These are phyloP conservation scores for Callinectes sapidus DNA, from an alignment of 2,888 invertebrate genomes.

Conservation along the genomic window DNA sequence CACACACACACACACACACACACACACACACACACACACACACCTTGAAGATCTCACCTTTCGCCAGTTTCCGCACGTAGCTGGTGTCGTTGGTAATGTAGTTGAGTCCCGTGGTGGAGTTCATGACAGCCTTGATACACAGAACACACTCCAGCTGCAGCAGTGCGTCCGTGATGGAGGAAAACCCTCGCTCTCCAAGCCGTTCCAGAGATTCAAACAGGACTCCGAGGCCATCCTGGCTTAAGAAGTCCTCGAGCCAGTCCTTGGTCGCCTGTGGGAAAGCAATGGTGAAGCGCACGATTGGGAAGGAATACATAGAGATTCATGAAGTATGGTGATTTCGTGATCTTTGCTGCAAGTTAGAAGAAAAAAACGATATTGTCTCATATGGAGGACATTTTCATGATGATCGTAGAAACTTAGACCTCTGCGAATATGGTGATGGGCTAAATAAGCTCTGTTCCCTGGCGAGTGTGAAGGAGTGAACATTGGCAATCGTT, in stretches of 20 bases:
- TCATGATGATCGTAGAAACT: too few species aligned
- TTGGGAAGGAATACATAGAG: not conserved
- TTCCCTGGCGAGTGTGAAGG: too few species aligned
- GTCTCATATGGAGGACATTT: not conserved
- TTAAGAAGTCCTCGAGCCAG: conserved; percentile 77
- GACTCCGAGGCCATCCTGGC: conserved; percentile 76
- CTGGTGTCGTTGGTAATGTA: conserved; percentile 75
- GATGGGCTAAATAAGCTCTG: too few species aligned
- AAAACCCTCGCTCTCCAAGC: conserved; percentile 74
- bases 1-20: not conserved
- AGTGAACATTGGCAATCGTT: too few species aligned
- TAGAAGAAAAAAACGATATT: not conserved
- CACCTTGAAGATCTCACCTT: conserved; percentile 74
- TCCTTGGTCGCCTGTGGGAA: conserved; percentile 69
- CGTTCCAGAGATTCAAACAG: conserved; percentile 76
- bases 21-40: not conserved
- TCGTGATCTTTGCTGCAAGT: not conserved
- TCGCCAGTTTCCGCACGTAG: conserved; percentile 76
- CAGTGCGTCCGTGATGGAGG: conserved; percentile 76
- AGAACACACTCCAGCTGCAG: conserved; percentile 77
- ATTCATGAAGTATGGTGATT: not conserved
- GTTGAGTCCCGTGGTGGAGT: conserved; percentile 76
- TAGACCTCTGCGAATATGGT: too few species aligned
- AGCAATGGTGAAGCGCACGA: not conserved
- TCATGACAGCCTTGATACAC: conserved; percentile 77